A percentile compares a stretch with the other conserved stretches of the same genome.
phyloP scores from a whole-genome alignment of 2,797 vertebrate species.

The Acanthurus lineatus region DNA sequence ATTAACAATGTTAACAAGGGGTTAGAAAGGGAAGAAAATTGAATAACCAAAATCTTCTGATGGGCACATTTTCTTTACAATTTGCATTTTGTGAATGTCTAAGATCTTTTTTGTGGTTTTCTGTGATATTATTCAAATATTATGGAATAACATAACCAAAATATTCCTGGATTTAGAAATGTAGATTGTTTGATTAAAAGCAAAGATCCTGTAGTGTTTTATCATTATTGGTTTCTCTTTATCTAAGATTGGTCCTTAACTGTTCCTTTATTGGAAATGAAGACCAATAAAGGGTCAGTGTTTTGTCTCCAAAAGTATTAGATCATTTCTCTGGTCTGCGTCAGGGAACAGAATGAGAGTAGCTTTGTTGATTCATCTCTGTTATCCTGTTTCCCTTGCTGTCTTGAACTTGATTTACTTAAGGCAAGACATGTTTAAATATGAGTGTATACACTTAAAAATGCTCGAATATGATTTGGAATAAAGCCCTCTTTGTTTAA shows the following conservation, averaged over 20 bases:
- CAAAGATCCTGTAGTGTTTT: not conserved
- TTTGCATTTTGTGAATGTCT: too few relatives aligned
- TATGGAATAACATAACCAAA: too few relatives aligned
- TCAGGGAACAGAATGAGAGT: not conserved
- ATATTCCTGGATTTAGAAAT: too few relatives aligned
- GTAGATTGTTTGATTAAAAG: too few relatives aligned
- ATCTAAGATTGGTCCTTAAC: not conserved
- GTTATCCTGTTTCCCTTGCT: not conserved
- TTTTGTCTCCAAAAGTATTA: constrained; percentile 25
- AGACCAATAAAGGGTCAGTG: not conserved
- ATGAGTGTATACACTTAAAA: not conserved
- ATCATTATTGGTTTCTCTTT: not conserved
- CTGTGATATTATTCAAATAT: too few relatives aligned
- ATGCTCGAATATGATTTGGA: not conserved
- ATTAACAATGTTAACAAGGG: too few relatives aligned
- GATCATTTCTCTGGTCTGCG: constrained; percentile 10
- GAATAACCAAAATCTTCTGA: too few relatives aligned
- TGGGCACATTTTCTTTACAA: too few relatives aligned
- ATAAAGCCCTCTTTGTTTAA: not conserved
- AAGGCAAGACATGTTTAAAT: not conserved
- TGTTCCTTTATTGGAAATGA: not conserved
- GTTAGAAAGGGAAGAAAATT: too few relatives aligned
- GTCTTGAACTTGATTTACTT: not conserved
- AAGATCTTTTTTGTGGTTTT: too few relatives aligned
- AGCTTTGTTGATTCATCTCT: not conserved